Conservation (phyloP, 30 jellyfish, hydroid and myxozoan species). For the Turritopsis dohrnii region DNA sequence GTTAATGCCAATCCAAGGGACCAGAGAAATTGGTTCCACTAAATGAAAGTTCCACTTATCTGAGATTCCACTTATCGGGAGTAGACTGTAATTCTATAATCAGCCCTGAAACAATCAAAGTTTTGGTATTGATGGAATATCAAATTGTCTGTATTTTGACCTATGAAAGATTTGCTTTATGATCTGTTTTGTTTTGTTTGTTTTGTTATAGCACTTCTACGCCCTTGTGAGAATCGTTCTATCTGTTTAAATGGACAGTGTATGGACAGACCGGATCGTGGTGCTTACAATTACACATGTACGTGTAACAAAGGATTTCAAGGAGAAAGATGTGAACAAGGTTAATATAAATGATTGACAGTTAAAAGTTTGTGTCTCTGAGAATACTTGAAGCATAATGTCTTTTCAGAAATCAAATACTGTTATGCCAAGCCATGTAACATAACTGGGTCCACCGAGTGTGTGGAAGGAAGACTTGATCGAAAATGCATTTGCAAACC, state of each 20-base stretch:
- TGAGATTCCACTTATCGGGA: too few species aligned
- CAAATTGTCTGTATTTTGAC: too few species aligned
- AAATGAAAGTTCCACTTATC: too few species aligned
- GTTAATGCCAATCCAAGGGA: too few species aligned
- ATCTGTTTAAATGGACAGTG: slow-evolving; percentile 6
- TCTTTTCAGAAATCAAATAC: not conserved
- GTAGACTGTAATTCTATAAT: too few species aligned
- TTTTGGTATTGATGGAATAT: too few species aligned
- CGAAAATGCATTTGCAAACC: slow-evolving; percentile 16
- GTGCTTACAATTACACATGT: not conserved
- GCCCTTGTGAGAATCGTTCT: slow-evolving; percentile 13
- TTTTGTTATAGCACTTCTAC: not conserved
- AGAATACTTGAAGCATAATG: not conserved
- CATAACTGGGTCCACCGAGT: not conserved
- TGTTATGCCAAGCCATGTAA: not conserved
- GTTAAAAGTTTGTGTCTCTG: too few species aligned
- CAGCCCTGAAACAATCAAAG: too few species aligned
- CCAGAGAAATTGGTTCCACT: too few species aligned
- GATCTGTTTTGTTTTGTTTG: not conserved
- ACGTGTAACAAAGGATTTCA: not conserved
- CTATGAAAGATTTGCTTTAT: not conserved
- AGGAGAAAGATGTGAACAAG: slow-evolving; percentile 4
- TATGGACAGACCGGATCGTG: not conserved
- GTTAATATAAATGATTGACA: not conserved
- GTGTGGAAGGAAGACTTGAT: not conserved